These are phyloP conservation scores for Equus quagga DNA, from an alignment of 2,113 vertebrate species.

Conservation along the genomic window DNA sequence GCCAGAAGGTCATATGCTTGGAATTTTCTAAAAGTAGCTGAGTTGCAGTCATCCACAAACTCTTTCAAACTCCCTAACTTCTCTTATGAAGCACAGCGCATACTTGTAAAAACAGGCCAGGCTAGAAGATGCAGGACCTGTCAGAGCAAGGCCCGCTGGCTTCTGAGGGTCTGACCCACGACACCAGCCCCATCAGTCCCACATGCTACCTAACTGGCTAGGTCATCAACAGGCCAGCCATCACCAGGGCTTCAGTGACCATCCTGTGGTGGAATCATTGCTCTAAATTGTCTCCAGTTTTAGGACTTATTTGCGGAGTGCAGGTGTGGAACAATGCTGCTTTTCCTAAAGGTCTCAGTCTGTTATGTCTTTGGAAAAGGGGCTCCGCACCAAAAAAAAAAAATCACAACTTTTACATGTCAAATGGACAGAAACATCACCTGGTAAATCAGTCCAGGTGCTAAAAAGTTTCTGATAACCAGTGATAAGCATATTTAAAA, in stretches of 20 bases:
- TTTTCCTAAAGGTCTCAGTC: slow-evolving; percentile 27
- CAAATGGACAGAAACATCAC: neutral
- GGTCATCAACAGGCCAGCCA: neutral
- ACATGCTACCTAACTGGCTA: neutral
- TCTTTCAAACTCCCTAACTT: neutral
- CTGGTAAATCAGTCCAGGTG: neutral
- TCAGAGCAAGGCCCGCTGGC: neutral
- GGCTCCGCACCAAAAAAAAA: neutral
- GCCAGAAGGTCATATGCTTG: neutral
- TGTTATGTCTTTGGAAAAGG: neutral
- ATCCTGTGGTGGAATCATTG: neutral
- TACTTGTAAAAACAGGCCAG: neutral
- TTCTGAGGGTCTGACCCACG: neutral
- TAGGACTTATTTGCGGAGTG: neutral
- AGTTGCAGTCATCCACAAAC: neutral
- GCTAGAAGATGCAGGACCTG: neutral
- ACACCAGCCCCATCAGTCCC: neutral
- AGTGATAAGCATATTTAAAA: neutral
- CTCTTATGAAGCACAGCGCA: neutral
- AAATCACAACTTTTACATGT: neutral
- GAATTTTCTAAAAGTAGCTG: slow-evolving; percentile 4
- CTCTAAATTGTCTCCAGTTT: neutral
- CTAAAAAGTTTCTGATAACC: neutral
- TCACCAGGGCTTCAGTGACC: neutral
- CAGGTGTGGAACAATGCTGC: neutral